These are phyloP conservation scores for Argyresthia albistria DNA, from an alignment of 2,888 invertebrate genomes.

Conservation along the genomic window DNA sequence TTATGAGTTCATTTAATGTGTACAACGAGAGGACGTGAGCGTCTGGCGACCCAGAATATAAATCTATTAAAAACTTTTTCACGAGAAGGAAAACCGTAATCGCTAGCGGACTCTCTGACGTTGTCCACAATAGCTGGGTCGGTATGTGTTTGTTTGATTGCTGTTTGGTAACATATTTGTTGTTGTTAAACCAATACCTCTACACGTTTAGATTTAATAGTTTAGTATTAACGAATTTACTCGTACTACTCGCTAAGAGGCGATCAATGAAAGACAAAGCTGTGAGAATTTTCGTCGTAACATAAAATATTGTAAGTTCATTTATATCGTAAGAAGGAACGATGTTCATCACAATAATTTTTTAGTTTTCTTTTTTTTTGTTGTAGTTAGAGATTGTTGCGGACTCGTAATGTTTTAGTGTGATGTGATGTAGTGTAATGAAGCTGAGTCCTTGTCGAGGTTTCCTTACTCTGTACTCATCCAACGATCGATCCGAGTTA, in stretches of 20 bases:
- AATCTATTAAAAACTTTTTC: too few species aligned
- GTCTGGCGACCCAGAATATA: too few species aligned
- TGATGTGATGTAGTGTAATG: background rate
- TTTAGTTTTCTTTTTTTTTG: slow-evolving; percentile 28
- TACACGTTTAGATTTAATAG: slow-evolving; percentile 47
- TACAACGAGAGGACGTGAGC: too few species aligned
- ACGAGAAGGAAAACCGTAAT: too few species aligned
- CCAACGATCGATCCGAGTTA: background rate
- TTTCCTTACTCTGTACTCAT: slow-evolving; percentile 6
- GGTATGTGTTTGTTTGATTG: too few species aligned
- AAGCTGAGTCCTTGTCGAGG: slow-evolving; percentile 6
- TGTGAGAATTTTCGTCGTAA: slow-evolving; percentile 69
- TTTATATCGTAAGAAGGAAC: slow-evolving; percentile 48
- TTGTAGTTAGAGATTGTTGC: slow-evolving; percentile 27
- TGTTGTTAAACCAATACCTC: slow-evolving; percentile 34
- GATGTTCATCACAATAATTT: slow-evolving; percentile 27
- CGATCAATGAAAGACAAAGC: slow-evolving; percentile 73
- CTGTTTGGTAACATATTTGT: too few species aligned
- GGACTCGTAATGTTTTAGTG: background rate
- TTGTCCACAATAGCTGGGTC: too few species aligned
- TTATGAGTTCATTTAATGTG: too few species aligned
- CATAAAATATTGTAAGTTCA: slow-evolving; percentile 56
- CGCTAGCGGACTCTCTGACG: too few species aligned
- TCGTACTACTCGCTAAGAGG: slow-evolving; percentile 58
- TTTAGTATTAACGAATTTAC: slow-evolving; percentile 65